Evolutionary conservation across 30 jellyfish, hydroid and myxozoan species (phyloP).

Genomic region (Rhopilema esculentum): DNA sequence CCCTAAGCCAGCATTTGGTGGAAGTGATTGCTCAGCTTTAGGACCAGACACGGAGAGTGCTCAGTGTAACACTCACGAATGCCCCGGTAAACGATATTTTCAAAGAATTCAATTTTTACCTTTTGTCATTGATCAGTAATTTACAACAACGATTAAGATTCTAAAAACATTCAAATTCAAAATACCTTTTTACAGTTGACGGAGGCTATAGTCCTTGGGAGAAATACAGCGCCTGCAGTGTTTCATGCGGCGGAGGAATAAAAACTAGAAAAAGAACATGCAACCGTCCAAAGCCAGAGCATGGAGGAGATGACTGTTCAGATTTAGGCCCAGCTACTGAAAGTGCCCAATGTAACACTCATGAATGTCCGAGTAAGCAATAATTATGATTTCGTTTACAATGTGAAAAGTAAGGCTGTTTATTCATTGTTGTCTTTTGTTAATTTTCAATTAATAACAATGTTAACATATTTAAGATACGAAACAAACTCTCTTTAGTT

Average conservation of each 20-base stretch:
- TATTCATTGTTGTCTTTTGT: no score
- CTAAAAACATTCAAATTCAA: no score
- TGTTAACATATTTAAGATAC: no score
- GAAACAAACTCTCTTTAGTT: neutral
- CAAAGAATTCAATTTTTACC: no score
- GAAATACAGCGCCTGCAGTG: neutral
- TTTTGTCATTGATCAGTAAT: no score
- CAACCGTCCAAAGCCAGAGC: neutral
- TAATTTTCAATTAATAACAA: no score
- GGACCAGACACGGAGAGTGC: neutral
- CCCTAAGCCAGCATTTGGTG: slow-evolving; percentile 49
- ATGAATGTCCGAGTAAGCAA: slow-evolving; percentile 28
- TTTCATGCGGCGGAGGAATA: neutral
- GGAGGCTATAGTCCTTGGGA: neutral
- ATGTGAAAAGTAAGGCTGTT: no score
- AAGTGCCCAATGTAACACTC: neutral
- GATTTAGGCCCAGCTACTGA: neutral
- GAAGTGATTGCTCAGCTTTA: slow-evolving; percentile 5
- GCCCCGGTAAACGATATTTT: no score
- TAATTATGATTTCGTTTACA: no score
- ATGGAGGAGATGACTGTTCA: neutral
- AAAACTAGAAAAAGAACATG: neutral
- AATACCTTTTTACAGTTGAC: neutral
- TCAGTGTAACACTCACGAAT: slow-evolving; percentile 21
- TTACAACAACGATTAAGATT: no score